Conservation (phyloP, 2,888 invertebrate species). For the Podabrus alpinus region DNA sequence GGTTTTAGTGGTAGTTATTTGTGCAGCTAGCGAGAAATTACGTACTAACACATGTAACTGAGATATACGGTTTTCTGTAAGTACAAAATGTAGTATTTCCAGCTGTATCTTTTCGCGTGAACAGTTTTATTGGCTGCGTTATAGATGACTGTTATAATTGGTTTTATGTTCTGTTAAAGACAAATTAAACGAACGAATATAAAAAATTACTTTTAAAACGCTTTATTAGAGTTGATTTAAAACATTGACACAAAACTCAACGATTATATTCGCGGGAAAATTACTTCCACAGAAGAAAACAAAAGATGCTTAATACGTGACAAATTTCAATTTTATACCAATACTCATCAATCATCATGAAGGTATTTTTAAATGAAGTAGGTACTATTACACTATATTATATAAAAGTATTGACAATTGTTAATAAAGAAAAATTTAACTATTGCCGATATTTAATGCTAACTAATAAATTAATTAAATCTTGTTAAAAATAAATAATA, state of each 20-base stretch:
- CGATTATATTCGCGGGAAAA: not conserved
- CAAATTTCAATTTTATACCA: not conserved
- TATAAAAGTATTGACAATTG: not conserved
- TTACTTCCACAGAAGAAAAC: not conserved
- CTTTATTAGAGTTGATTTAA: not conserved
- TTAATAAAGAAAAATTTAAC: not conserved
- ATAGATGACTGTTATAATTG: conserved; percentile 50
- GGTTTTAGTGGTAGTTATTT: conserved; percentile 39
- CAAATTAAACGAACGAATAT: conserved; percentile 22
- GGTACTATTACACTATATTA: not conserved
- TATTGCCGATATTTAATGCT: no score
- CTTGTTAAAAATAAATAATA: no score
- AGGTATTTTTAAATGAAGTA: not conserved
- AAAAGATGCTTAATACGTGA: not conserved
- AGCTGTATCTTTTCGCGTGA: conserved; percentile 47
- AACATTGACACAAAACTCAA: not conserved
- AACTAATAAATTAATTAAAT: no score
- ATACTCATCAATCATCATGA: not conserved
- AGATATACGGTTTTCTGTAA: conserved; percentile 47
- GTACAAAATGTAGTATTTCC: conserved; percentile 50
- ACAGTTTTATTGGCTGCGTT: conserved; percentile 48
- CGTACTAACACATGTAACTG: conserved; percentile 47
- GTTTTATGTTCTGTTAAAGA: conserved; percentile 42
- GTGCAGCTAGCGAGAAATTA: conserved; percentile 46
- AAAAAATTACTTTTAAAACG: conserved; percentile 12